Evolutionary conservation across 1,140 invertebrate genomes (phyloP), one percentile per base, ranked within the genome.

Genomic region (Condylostylus longicornis): DNA sequence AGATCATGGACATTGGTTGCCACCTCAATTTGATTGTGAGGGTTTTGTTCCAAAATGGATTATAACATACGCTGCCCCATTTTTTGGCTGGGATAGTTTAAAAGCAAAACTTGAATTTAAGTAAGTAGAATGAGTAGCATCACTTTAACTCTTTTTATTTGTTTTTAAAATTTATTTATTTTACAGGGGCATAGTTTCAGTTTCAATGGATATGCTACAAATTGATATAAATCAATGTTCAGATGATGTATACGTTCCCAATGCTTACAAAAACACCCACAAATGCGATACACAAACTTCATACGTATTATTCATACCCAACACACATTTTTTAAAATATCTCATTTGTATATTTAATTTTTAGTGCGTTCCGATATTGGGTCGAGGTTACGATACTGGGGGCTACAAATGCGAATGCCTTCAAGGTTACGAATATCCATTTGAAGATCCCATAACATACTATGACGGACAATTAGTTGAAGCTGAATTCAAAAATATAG

Each of bases 361-460:
- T 21, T 63, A 95, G 88, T 98, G 93, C 62, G 84, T 94, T 15
- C 88, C 90, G 10, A 83, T 96, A 41, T 72, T 84, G 46, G 89
- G 90, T 12, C 72, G 88, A 57, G 84, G 85, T 31, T 94, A 87
- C 59, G 79, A 89, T 44, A 75, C 77, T 10, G 91, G 91, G 34
- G 88, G 88, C n/a, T 98, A 98, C 65, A 97, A 98, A 65, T 98
- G 94, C 62, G 90, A 96, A 59, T 98, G 93, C 55, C 76, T 85
- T 35, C 91, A 97, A 66, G 93, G 91, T 18, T 98, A 77, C 54
- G 94, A 98, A 58, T 98, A 96, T 70, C 90, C 91, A 1, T 96
- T 90, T 58, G 89, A 94, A 64, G 89, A 91, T 63, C 66, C 73
- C 4, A 91, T 84, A 49, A 95, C 83, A 4, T 98, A 95, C 61